phyloP scores from a whole-genome alignment of 2,888 invertebrate genomes.

The Alloplasta piceator region DNA sequence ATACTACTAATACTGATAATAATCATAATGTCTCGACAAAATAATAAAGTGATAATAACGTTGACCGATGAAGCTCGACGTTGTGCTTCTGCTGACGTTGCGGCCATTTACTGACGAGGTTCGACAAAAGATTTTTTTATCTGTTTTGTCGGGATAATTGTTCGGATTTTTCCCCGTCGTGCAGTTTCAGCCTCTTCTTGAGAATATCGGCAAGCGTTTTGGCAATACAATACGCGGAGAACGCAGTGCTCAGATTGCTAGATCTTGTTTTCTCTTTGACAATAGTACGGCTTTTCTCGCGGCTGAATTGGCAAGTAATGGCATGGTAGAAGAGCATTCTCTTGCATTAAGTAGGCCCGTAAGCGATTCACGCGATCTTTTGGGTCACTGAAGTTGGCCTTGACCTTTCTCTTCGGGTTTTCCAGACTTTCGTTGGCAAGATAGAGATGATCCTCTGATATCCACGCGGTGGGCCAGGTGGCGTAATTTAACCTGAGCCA shows the following conservation, averaged over 20 bases:
- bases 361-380: constrained; percentile 36
- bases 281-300: not conserved
- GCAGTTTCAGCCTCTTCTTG: not conserved
- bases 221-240: not conserved
- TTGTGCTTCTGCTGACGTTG: too few relatives aligned
- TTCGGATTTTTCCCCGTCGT: not conserved
- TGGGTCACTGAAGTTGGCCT: constrained; percentile 31
- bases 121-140: too few relatives aligned
- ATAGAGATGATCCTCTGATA: constrained; percentile 45
- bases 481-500: constrained; percentile 57
- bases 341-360: constrained; percentile 41
- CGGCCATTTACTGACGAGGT: too few relatives aligned
- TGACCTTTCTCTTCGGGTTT: constrained; percentile 43
- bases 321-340: constrained; percentile 29
- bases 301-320: not conserved
- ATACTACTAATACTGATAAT: too few relatives aligned
- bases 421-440: constrained; percentile 33
- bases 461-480: constrained; percentile 38
- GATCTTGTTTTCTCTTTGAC: constrained; percentile 6
- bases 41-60: too few relatives aligned
- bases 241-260: not conserved
- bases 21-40: too few relatives aligned
- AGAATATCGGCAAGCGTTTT: constrained; percentile 2
- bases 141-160: too few relatives aligned
- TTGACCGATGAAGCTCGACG: too few relatives aligned